Percentiles rank a stretch among this genome's conserved stretches.
phyloP scores from a whole-genome alignment of 2,113 vertebrate species.

The Myodes glareolus region DNA sequence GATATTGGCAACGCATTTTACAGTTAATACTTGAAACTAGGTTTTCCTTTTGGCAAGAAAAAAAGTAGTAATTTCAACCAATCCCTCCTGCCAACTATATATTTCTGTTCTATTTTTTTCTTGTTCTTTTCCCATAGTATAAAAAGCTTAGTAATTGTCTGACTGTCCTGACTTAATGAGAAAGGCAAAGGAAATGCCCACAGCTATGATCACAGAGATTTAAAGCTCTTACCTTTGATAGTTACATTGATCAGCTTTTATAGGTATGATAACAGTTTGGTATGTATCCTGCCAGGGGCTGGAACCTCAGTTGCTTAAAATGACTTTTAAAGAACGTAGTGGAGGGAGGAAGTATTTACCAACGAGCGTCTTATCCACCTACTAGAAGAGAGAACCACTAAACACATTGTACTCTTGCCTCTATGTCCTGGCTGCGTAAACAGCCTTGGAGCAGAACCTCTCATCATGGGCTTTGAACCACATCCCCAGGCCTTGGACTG shows the following conservation, averaged over 20 bases:
- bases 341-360: background rate
- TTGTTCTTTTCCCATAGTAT: background rate
- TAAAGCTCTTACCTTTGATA: background rate
- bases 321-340: constrained; percentile 24
- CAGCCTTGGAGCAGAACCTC: background rate
- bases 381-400: background rate
- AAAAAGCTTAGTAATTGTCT: background rate
- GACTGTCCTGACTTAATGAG: background rate
- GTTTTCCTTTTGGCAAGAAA: background rate
- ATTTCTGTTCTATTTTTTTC: background rate
- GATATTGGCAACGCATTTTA: background rate
- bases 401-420: background rate
- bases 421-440: background rate
- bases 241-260: background rate
- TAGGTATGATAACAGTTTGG: background rate
- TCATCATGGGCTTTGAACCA: background rate
- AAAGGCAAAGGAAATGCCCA: constrained; percentile 19
- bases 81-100: no score
- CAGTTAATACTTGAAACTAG: background rate
- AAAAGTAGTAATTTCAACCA: background rate
- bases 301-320: background rate
- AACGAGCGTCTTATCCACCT: background rate
- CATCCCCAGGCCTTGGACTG: accelerated
- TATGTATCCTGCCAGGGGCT: background rate
- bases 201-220: constrained; percentile 31